Evolutionary conservation across 2,113 vertebrate genomes (phyloP), one percentile per base, ranked within the genome.

Genomic region (Lamprologus tigripictilis): DNA sequence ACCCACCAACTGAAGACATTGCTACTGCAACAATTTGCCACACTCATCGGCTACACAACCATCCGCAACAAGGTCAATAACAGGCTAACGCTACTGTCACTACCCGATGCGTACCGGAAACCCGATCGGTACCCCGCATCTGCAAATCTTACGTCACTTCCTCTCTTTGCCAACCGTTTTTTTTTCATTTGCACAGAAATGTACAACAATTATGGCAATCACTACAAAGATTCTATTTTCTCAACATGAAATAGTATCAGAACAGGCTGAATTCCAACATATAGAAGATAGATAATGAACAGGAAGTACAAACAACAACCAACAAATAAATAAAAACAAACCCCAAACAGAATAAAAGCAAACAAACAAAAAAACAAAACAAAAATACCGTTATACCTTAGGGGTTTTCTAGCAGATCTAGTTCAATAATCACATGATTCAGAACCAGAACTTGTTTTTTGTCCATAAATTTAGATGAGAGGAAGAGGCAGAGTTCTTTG

Each of bases 311-410:
- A 53, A 10, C 19, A 53, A 53, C 49, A n/a, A 19, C 49, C 5
- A 53, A 19, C 4, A 51, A 51, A 51, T 51, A 51, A 51, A n/a
- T 53, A 5, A 51, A 51, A 53, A 3, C 9, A n/a, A 5, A 51
- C 5, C 49, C 19, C 3, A 51, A 9, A n/a, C 17, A 19, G 42
- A 45, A 0, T 45, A 3, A 51, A 51, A 19, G 49, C 17, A n/a
- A n/a, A 3, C 17, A 49, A 51, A 19, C 8, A 49, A 19, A 17
- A 1, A 45, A 47, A 19, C 7, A 49, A 16, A 45, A n/a, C n/a
- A 9, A 5, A 19, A 49, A 49, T 0, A 19, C 2, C 2, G 5
- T 5, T 51, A 51, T 51, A 51, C 47, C 3, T 9, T 51, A 19
- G 47, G 47, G 47, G 17, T 3, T 19, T 51, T 51, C 47, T 51